Conservation (phyloP, 2,797 vertebrate species). For the Brotula barbata region DNA sequence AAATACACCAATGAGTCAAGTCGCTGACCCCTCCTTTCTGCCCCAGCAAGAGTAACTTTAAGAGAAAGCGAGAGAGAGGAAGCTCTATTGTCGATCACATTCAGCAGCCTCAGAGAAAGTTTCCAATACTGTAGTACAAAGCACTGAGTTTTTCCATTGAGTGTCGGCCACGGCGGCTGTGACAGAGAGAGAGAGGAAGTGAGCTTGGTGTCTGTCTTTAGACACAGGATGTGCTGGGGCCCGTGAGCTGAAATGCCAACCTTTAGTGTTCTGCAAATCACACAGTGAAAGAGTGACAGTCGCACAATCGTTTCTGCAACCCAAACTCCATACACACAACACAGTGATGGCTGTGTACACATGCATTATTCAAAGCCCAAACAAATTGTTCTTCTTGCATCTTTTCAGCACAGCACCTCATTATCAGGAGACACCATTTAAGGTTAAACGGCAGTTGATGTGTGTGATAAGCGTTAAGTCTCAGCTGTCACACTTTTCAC, state of each 20-base stretch:
- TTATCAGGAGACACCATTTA: not conserved
- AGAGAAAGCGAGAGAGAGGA: conserved; percentile 56
- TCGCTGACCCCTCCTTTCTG: conserved; percentile 67
- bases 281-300: conserved; percentile 73
- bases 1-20: conserved; percentile 68
- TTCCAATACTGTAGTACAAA: conserved; percentile 80
- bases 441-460: not conserved
- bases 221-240: conserved; percentile 81
- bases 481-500: conserved; percentile 71
- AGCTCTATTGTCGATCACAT: conserved; percentile 68
- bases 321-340: conserved; percentile 49
- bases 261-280: conserved; percentile 55
- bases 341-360: conserved; percentile 38
- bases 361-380: conserved; percentile 33
- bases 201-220: conserved; percentile 70
- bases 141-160: conserved; percentile 75
- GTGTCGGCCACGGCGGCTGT: conserved; percentile 67
- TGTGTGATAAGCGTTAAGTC: not conserved
- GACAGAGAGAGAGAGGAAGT: conserved; percentile 70
- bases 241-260: conserved; percentile 70
- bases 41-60: conserved; percentile 17
- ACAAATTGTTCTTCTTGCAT: conserved; percentile 7
- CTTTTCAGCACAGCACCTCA: conserved; percentile 2
- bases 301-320: conserved; percentile 53
- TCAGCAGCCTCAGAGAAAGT: conserved; percentile 78